A percentile compares a stretch with the other conserved stretches of the same genome.
Conservation (phyloP, 2,888 invertebrate genomes). For the Hirtodrosophila alboralis region DNA sequence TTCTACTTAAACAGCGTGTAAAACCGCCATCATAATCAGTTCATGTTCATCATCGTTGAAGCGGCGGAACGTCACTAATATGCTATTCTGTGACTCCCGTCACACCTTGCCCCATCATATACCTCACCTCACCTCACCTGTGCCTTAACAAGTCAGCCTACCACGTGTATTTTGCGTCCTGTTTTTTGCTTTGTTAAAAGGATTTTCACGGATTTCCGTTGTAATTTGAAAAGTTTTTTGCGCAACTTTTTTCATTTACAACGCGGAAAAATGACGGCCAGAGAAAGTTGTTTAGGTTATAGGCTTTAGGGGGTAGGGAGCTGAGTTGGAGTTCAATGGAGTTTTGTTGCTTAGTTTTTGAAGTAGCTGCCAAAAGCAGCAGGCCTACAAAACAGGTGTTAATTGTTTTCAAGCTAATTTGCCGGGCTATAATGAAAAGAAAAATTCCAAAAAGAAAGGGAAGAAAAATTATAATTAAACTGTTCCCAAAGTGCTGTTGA, state of each 20-base stretch:
- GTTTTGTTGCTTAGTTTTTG: slow-evolving; percentile 74
- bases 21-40: slow-evolving; percentile 50
- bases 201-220: slow-evolving; percentile 81
- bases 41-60: slow-evolving; percentile 45
- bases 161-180: slow-evolving; percentile 23
- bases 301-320: too few relatives aligned
- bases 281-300: too few relatives aligned
- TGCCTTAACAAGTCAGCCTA: too few relatives aligned
- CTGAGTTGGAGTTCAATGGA: too few relatives aligned
- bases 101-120: not conserved
- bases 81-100: slow-evolving; percentile 32
- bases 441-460: slow-evolving; percentile 19
- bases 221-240: slow-evolving; percentile 80
- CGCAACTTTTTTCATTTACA: slow-evolving; percentile 77
- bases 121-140: too few relatives aligned
- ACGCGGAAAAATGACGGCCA: slow-evolving; percentile 22
- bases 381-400: slow-evolving; percentile 75
- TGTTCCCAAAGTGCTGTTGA: slow-evolving; percentile 55
- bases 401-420: slow-evolving; percentile 79
- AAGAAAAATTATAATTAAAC: slow-evolving; percentile 77
- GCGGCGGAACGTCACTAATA: slow-evolving; percentile 54
- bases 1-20: too few relatives aligned
- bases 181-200: slow-evolving; percentile 79
- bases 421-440: slow-evolving; percentile 63
- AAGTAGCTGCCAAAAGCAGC: slow-evolving; percentile 73